Evolutionary conservation across 2,888 invertebrate species (phyloP).

Genomic region (Andrena minutula): DNA sequence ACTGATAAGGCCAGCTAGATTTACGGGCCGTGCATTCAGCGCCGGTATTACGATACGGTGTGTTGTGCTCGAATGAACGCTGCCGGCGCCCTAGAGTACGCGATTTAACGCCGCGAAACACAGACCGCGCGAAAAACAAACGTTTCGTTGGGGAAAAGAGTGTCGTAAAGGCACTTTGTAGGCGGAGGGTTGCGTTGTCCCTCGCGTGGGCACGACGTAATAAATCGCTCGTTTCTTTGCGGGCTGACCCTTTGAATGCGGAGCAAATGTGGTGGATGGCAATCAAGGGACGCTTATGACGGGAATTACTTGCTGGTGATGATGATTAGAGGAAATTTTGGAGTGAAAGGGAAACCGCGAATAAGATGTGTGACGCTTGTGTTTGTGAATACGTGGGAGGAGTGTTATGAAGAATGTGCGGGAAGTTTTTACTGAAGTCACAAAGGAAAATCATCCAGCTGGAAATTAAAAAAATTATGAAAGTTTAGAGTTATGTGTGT

Average conservation of each 20-base stretch:
- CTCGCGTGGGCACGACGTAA: background rate
- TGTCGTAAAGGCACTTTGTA: background rate
- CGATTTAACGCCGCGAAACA: background rate
- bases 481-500: no score
- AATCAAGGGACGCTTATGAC: no score
- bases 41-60: background rate
- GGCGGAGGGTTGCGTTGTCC: background rate
- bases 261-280: no score
- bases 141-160: background rate
- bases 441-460: no score
- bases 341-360: no score
- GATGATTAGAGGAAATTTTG: no score
- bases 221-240: background rate
- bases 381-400: no score
- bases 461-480: no score
- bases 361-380: no score
- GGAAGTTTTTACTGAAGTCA: no score
- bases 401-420: no score
- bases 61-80: conserved; percentile 1
- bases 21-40: conserved; percentile 7
- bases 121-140: background rate
- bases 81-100: background rate
- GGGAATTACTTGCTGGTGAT: no score
- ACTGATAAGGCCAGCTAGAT: conserved; percentile 30
- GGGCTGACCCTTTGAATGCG: background rate